Percentiles rank a stretch among this genome's conserved stretches.
Conservation (phyloP, 2,888 invertebrate genomes). For the Pyrrhia umbra region DNA sequence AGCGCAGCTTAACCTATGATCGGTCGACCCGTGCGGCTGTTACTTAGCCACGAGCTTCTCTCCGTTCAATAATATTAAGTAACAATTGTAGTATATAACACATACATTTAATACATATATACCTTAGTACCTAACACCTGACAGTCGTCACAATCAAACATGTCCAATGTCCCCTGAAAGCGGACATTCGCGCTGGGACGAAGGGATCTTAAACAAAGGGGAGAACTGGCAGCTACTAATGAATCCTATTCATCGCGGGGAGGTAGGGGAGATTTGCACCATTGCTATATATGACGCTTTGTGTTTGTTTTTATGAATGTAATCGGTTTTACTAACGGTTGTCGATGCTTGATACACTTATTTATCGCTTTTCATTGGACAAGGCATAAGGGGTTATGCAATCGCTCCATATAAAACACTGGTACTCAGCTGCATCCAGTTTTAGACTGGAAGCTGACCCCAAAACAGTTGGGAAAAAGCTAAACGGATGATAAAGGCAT, state of each 20-base stretch:
- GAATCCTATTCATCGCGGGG: conserved; percentile 62
- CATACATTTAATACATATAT: conserved; percentile 3
- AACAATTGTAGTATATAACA: not conserved
- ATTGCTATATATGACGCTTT: conserved; percentile 21
- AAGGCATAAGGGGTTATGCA: too few relatives aligned
- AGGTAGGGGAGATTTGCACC: conserved; percentile 32
- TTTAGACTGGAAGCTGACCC: too few relatives aligned
- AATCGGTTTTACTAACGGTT: conserved; percentile 9
- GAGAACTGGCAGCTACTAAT: conserved; percentile 58
- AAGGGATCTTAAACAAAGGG: conserved; percentile 58
- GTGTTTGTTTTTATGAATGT: conserved; percentile 18
- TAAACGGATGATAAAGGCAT: too few relatives aligned
- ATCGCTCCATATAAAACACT: too few relatives aligned
- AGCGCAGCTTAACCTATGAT: too few relatives aligned
- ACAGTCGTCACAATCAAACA: conserved; percentile 43
- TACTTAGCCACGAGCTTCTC: too few relatives aligned
- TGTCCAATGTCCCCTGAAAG: conserved; percentile 29
- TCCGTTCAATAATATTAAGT: too few relatives aligned
- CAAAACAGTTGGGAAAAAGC: too few relatives aligned
- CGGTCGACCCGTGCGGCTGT: too few relatives aligned
- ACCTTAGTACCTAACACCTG: conserved; percentile 7
- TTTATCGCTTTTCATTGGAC: not conserved
- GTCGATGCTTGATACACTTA: not conserved
- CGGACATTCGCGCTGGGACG: conserved; percentile 35
- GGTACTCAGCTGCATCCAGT: too few relatives aligned